A percentile compares a stretch with the other conserved stretches of the same genome.
Conservation (phyloP, 2,888 invertebrate genomes). For the Biston stratarius region DNA sequence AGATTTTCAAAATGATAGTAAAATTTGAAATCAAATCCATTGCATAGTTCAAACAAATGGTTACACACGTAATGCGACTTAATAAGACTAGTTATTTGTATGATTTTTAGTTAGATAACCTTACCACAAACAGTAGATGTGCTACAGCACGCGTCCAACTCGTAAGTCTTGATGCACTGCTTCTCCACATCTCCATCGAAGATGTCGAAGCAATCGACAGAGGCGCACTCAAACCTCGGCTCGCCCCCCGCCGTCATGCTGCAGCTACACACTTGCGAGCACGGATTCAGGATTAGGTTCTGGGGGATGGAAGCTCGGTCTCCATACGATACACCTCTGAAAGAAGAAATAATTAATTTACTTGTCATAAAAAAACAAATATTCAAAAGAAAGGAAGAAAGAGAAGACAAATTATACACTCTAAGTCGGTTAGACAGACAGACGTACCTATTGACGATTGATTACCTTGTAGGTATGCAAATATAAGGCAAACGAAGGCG, state of each 20-base stretch:
- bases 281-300: slow-evolving; percentile 67
- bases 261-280: slow-evolving; percentile 75
- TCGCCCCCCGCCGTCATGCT: slow-evolving; percentile 49
- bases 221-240: slow-evolving; percentile 74
- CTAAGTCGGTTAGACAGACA: too few species aligned
- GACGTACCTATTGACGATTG: too few species aligned
- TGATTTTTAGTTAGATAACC: slow-evolving; percentile 22
- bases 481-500: too few species aligned
- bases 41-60: not conserved
- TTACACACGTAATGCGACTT: too few species aligned
- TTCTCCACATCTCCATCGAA: slow-evolving; percentile 66
- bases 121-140: slow-evolving; percentile 75
- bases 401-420: too few species aligned
- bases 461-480: too few species aligned
- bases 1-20: not conserved
- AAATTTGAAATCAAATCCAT: not conserved
- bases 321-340: slow-evolving; percentile 70
- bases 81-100: too few species aligned
- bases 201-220: slow-evolving; percentile 75
- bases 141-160: slow-evolving; percentile 74
- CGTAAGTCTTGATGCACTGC: slow-evolving; percentile 71
- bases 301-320: slow-evolving; percentile 67
- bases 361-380: too few species aligned
- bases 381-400: too few species aligned
- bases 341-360: slow-evolving; percentile 40